phyloP scores from a whole-genome alignment of 2,888 invertebrate genomes.

The Chironomus riparius region DNA sequence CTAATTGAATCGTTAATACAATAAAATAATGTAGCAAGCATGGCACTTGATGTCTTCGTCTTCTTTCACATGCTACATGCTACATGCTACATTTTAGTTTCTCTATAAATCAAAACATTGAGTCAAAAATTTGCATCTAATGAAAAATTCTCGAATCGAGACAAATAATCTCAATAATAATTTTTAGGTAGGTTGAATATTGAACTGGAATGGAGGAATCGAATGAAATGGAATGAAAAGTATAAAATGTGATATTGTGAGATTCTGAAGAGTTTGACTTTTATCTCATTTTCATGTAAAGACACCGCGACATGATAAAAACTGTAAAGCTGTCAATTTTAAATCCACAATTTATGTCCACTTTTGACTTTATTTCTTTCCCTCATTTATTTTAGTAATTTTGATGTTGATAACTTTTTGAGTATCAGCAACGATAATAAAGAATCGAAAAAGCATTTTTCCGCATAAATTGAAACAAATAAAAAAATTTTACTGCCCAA shows the following conservation, averaged over 20 bases:
- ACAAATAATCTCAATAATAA: too few species aligned
- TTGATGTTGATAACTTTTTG: background rate
- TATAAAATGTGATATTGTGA: background rate
- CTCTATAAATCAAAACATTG: too few species aligned
- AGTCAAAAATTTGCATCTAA: too few species aligned
- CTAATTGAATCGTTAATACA: conserved; percentile 12
- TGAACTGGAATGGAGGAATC: background rate
- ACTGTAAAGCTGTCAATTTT: conserved; percentile 24
- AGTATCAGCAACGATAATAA: background rate
- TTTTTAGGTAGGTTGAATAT: too few species aligned
- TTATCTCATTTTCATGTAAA: conserved; percentile 2
- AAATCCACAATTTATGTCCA: conserved; percentile 24
- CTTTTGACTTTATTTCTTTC: conserved; percentile 26
- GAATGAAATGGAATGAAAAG: background rate
- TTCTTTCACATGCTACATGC: too few species aligned
- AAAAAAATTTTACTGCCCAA: too few species aligned
- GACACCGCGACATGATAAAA: conserved; percentile 25
- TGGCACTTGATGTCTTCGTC: background rate
- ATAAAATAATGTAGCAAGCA: background rate
- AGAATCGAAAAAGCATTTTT: background rate
- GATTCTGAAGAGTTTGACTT: background rate
- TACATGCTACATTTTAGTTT: too few species aligned
- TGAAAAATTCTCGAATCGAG: too few species aligned
- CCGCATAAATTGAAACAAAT: too few species aligned
- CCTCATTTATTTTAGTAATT: background rate